Evolutionary conservation across 1,140 invertebrate genomes (phyloP).

Genomic region (Drosophila mojavensis): DNA sequence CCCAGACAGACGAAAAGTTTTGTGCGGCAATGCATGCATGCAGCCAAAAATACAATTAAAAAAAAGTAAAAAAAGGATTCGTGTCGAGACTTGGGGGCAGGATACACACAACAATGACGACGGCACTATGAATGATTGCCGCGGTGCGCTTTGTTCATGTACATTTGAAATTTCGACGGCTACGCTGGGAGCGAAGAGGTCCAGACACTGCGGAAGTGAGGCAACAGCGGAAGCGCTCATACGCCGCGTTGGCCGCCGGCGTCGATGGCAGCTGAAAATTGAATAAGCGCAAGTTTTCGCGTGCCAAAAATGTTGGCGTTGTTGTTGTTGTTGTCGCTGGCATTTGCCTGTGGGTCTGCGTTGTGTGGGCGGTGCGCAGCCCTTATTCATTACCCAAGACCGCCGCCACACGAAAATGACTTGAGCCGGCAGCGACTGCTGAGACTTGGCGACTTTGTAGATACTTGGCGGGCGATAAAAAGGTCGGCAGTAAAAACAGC

Average conservation of each 20-base stretch:
- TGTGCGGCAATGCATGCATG: constrained; percentile 56
- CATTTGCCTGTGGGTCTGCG: constrained; percentile 8
- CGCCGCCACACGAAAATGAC: constrained; percentile 66
- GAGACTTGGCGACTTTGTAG: constrained; percentile 65
- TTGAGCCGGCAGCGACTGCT: constrained; percentile 45
- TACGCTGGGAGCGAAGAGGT: background rate
- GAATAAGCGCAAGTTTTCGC: constrained; percentile 79
- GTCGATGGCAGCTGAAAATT: constrained; percentile 66
- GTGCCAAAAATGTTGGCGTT: constrained; percentile 72
- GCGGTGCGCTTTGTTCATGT: constrained; percentile 74
- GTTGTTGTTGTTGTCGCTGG: constrained; percentile 20
- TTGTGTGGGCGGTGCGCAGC: constrained; percentile 15
- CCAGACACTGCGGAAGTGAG: constrained; percentile 67
- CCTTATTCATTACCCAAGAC: constrained; percentile 69
- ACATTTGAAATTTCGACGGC: constrained; percentile 51
- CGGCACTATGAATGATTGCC: constrained; percentile 78
- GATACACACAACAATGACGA: constrained; percentile 58
- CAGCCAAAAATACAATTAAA: constrained; percentile 67
- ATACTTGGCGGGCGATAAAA: constrained; percentile 77
- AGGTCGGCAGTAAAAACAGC: constrained; percentile 54
- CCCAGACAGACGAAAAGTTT: constrained; percentile 69
- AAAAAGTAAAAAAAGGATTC: constrained; percentile 73
- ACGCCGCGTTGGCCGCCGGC: constrained; percentile 70
- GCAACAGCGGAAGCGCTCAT: constrained; percentile 76
- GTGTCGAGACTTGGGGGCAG: constrained; percentile 13